phyloP scores from a whole-genome alignment of 2,888 invertebrate genomes.

The Apamea crenata region DNA sequence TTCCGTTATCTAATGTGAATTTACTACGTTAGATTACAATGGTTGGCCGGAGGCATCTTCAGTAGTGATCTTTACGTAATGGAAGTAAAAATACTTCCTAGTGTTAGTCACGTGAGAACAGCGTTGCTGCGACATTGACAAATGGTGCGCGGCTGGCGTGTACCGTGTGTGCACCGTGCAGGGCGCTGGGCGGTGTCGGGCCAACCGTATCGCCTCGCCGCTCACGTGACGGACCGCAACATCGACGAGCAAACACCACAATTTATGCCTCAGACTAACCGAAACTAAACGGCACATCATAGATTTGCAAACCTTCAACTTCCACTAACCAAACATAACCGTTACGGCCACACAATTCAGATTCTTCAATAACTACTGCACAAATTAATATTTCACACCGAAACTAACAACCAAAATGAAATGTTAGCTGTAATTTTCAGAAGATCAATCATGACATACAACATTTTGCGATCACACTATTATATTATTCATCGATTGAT shows the following conservation, averaged over 20 bases:
- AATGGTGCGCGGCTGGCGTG: conserved; percentile 76
- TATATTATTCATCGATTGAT: conserved; percentile 70
- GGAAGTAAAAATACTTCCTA: conserved; percentile 84
- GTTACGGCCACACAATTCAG: conserved; percentile 57
- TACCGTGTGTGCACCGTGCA: conserved; percentile 54
- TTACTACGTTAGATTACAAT: conserved; percentile 84
- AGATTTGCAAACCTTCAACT: conserved; percentile 72
- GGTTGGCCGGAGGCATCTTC: conserved; percentile 75
- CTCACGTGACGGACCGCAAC: conserved; percentile 34
- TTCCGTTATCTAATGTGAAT: conserved; percentile 85
- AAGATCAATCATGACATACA: conserved; percentile 66
- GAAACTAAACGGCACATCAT: conserved; percentile 72
- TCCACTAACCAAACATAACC: conserved; percentile 64
- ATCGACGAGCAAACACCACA: conserved; percentile 70
- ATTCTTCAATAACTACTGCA: conserved; percentile 54
- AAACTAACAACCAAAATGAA: conserved; percentile 43
- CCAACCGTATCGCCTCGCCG: conserved; percentile 50
- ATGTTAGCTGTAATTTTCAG: conserved; percentile 49
- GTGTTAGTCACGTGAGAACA: conserved; percentile 82
- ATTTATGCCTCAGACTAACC: conserved; percentile 68
- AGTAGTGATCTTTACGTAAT: conserved; percentile 83
- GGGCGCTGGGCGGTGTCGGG: conserved; percentile 45
- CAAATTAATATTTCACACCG: conserved; percentile 44
- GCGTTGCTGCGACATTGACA: conserved; percentile 82
- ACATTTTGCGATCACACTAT: conserved; percentile 67